Conservation (phyloP, 1,140 invertebrate species). For the Panagrolaimus sp. region DNA sequence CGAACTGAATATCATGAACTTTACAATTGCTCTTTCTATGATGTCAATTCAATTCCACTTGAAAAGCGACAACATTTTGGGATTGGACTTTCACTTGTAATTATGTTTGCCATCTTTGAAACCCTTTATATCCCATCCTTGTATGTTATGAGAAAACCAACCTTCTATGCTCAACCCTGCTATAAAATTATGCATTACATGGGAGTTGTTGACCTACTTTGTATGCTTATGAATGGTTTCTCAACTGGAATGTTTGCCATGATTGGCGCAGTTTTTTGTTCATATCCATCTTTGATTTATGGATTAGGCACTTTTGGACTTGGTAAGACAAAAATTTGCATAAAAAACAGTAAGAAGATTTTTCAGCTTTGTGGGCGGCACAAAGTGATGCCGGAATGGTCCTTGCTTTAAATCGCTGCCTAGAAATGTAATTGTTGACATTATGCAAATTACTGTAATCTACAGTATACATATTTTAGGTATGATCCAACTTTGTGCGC, state of each 20-base stretch:
- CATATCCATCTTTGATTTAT: not conserved
- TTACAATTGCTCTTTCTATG: slow-evolving; percentile 40
- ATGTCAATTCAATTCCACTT: slow-evolving; percentile 25
- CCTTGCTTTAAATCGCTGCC: not conserved
- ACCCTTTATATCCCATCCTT: slow-evolving; percentile 15
- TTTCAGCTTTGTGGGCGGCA: not conserved
- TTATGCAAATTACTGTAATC: no score
- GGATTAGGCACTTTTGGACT: not conserved
- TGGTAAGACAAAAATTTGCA: no score
- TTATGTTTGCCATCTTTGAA: no score
- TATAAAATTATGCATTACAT: slow-evolving; percentile 25
- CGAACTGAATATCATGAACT: slow-evolving; percentile 23
- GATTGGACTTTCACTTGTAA: no score
- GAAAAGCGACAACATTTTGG: slow-evolving; percentile 19
- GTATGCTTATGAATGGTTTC: not conserved
- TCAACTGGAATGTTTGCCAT: not conserved
- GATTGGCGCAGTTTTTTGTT: not conserved
- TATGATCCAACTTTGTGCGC: no score
- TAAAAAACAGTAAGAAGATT: not conserved
- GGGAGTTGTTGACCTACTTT: slow-evolving; percentile 21
- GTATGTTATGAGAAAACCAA: not conserved
- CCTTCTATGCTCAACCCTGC: slow-evolving; percentile 8
- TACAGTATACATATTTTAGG: no score
- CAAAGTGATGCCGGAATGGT: not conserved
- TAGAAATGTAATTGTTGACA: no score